Evolutionary conservation across 2,888 invertebrate species (phyloP), one percentile per base, ranked within the genome.

Genomic region (Eilema griseolum): DNA sequence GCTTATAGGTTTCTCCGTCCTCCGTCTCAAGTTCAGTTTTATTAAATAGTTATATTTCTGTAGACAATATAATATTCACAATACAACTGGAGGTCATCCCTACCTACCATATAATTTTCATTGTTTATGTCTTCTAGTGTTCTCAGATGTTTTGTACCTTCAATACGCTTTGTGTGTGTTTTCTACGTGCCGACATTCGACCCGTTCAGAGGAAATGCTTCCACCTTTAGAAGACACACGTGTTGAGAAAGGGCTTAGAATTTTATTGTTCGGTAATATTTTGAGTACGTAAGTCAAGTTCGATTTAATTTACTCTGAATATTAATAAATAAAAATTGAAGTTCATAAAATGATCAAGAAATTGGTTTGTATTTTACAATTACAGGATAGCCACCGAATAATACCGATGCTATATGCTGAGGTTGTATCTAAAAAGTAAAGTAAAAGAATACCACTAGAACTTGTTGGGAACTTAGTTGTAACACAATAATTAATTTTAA

Each of bases 181-280:
- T 71, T 78, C 82, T 89, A 94, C 94, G 94, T 94, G 94, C 90
- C 87, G 80, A 86, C 85, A 87, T 85, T 82, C 85, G 85, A 87
- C 79, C 85, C 86, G 82, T 75, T 79, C 75, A 80, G 80, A 92
- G 91, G 93, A 91, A 92, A 92, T 85, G 86, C 83, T 83, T 84
- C 70, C 75, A 86, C 86, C 88, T 86, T 81, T 82, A 86, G 84
- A 69, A 74, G 72, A 76, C 72, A 89, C 93, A 93, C 93, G 93
- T 93, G 93, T 92, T 72, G 92, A 89, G 91, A 90, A 90, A 88
- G 88, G 89, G 85, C 85, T 89, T 86, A 69, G 71, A 61, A 46
- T 59, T 72, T 62, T 63, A 69, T 72, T 83, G 77, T 81, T 79
- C 26, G 65, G 68, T 46, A 46, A 60, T 68, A 75, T 70, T 71